Evolutionary conservation across 64 coral and sea anemone genomes (phyloP).

Genomic region (Astreopora myriophthalma): DNA sequence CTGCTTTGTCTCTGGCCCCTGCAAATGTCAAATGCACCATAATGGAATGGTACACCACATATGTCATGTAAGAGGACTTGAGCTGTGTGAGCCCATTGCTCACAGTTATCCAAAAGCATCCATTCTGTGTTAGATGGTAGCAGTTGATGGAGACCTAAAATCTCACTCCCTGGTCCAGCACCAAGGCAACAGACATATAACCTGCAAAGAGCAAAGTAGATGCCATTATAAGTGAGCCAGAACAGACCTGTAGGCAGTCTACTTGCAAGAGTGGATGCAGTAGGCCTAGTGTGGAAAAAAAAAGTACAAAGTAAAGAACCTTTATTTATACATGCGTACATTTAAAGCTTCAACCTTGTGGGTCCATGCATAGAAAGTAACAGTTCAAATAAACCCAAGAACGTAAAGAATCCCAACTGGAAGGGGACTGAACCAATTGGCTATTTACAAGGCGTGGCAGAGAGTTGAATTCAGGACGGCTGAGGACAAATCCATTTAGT

Average conservation of each 20-base stretch:
- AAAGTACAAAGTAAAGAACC: no score
- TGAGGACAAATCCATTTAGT: no score
- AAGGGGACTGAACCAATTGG: no score
- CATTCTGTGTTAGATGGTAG: constrained; percentile 85
- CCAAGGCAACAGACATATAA: constrained; percentile 92
- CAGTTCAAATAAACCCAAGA: no score
- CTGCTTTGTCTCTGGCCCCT: not conserved
- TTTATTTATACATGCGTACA: no score
- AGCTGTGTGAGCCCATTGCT: constrained; percentile 87
- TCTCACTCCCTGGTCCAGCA: constrained; percentile 96
- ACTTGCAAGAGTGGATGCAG: no score
- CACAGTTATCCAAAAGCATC: constrained; percentile 93
- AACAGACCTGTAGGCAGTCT: not conserved
- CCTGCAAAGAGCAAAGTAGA: constrained; percentile 32
- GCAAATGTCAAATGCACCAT: constrained; percentile 83
- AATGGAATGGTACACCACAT: constrained; percentile 65
- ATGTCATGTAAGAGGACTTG: constrained; percentile 75
- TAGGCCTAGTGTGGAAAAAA: no score
- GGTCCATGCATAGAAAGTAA: no score
- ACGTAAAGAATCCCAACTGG: no score
- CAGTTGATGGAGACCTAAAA: constrained; percentile 83
- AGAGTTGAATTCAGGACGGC: no score
- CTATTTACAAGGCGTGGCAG: no score
- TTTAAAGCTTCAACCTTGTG: no score
- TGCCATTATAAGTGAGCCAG: not conserved